Evolutionary conservation across 2,888 invertebrate species (phyloP).

Genomic region (Ferrisia virgata): DNA sequence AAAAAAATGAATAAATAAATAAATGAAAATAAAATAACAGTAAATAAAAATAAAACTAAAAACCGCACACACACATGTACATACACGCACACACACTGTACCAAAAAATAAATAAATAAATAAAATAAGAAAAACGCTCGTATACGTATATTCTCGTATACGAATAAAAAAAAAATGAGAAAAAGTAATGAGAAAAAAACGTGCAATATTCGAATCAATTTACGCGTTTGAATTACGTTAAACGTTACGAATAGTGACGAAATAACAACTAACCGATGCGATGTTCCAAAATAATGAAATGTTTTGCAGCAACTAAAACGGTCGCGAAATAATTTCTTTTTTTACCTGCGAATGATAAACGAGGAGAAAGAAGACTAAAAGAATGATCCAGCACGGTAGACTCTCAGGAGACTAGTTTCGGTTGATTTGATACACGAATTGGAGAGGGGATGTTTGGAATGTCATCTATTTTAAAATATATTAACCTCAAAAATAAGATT

Average conservation of each 20-base stretch:
- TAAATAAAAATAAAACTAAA: no score
- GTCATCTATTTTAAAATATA: constrained; percentile 41
- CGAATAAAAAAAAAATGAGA: not conserved
- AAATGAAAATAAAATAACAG: no score
- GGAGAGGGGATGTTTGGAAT: constrained; percentile 45
- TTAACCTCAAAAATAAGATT: constrained; percentile 32
- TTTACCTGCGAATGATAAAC: constrained; percentile 39
- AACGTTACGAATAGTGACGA: not conserved
- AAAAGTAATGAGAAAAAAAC: not conserved
- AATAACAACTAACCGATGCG: not conserved
- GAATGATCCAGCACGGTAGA: constrained; percentile 40
- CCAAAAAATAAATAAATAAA: not conserved
- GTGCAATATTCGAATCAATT: constrained; percentile 22
- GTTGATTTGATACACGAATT: constrained; percentile 20
- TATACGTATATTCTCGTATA: not conserved
- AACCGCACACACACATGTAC: no score
- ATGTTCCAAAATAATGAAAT: constrained; percentile 25
- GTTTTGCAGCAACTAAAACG: not conserved
- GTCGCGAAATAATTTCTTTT: not conserved
- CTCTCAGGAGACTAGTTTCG: constrained; percentile 43
- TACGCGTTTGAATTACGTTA: not conserved
- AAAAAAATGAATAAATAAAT: no score
- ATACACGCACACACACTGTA: no score
- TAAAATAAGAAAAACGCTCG: not conserved
- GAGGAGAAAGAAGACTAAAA: constrained; percentile 41